Evolutionary conservation across 2,113 vertebrate genomes (phyloP).

Genomic region (Paraplagusia blochii): DNA sequence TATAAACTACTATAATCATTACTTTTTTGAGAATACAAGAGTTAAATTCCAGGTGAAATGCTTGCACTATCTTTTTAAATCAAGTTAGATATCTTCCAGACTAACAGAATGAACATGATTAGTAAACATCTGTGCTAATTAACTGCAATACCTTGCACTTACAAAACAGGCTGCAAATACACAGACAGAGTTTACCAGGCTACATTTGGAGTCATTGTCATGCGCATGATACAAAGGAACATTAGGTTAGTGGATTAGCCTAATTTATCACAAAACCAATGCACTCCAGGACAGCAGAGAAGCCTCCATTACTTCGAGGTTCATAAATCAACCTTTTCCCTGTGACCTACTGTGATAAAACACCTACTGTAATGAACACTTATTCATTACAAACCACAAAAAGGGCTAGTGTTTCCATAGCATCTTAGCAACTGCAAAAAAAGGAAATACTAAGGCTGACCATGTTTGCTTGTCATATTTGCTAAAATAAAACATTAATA

Average conservation of each 20-base stretch:
- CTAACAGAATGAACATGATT: constrained; percentile 18
- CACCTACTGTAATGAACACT: too few species aligned
- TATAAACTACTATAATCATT: too few species aligned
- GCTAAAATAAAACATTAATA: too few species aligned
- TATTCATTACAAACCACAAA: too few species aligned
- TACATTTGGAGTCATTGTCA: constrained; percentile 29
- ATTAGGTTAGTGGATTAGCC: constrained; percentile 55
- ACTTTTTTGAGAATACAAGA: too few species aligned
- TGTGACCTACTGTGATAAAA: constrained; percentile 54
- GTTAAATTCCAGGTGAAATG: constrained; percentile 9
- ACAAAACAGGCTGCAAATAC: background rate
- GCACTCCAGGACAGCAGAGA: constrained; percentile 38
- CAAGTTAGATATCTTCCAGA: constrained; percentile 24
- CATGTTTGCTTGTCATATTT: too few species aligned
- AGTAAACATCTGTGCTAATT: constrained; percentile 28
- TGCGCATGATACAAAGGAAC: constrained; percentile 39
- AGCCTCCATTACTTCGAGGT: constrained; percentile 60
- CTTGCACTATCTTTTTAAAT: constrained; percentile 14
- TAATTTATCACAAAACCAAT: constrained; percentile 58
- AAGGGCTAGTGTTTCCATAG: too few species aligned
- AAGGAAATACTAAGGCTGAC: too few species aligned
- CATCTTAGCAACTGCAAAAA: too few species aligned
- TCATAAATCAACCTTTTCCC: constrained; percentile 60
- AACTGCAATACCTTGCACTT: constrained; percentile 29
- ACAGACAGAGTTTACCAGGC: constrained; percentile 1